Conservation (phyloP, 37 sponge, comb jelly and placozoan species). For the Theonella swinhoei region DNA sequence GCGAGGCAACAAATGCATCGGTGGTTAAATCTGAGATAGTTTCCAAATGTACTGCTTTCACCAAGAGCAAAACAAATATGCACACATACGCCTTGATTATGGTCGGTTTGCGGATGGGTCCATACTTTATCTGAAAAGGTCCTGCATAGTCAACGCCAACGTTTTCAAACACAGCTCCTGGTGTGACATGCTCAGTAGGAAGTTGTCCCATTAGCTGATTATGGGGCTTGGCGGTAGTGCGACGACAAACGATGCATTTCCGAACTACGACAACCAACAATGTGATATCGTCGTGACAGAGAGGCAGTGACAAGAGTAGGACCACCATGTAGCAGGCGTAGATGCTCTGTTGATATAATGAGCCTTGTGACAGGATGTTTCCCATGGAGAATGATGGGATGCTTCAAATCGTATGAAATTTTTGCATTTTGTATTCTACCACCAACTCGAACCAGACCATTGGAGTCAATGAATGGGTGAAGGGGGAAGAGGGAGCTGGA, state of each 20-base stretch:
- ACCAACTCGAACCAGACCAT: slow-evolving; percentile 22
- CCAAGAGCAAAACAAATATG: slow-evolving; percentile 18
- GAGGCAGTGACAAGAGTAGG: not conserved
- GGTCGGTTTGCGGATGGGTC: slow-evolving; percentile 9
- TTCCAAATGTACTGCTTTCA: slow-evolving; percentile 38
- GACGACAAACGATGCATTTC: slow-evolving; percentile 30
- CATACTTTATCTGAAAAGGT: slow-evolving; percentile 24
- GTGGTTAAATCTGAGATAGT: slow-evolving; percentile 13
- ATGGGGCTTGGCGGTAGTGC: slow-evolving; percentile 4
- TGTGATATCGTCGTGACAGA: not conserved
- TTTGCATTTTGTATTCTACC: slow-evolving; percentile 17
- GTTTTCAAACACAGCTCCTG: slow-evolving; percentile 38
- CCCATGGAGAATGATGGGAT: slow-evolving; percentile 31
- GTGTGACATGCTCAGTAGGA: slow-evolving; percentile 38
- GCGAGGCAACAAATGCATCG: slow-evolving; percentile 24
- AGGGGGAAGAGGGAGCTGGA: not conserved
- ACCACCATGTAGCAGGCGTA: slow-evolving; percentile 21
- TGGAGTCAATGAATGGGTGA: slow-evolving; percentile 23
- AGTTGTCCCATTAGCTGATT: slow-evolving; percentile 31
- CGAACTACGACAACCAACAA: not conserved
- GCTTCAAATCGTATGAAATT: not conserved
- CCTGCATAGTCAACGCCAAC: slow-evolving; percentile 68
- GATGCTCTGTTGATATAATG: slow-evolving; percentile 2
- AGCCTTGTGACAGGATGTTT: slow-evolving; percentile 5
- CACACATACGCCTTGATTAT: slow-evolving; percentile 28